Conservation (phyloP, 2,888 invertebrate species). For the Caenorhabditis afra region DNA sequence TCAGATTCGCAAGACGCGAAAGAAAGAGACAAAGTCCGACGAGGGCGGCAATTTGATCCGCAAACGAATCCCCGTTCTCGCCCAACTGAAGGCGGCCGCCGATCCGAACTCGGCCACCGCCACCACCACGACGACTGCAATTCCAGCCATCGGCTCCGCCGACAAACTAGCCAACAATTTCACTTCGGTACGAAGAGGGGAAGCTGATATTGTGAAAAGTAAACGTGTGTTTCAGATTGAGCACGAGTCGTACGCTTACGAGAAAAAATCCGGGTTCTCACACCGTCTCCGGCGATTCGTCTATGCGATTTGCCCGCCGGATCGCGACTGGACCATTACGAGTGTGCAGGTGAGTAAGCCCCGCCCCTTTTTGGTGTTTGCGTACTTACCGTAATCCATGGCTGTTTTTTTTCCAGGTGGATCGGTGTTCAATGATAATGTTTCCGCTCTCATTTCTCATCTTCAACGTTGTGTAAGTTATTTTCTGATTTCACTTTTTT, state of each 20-base stretch:
- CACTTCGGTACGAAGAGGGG: constrained; percentile 47
- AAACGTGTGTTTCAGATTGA: too few relatives aligned
- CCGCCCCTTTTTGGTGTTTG: too few relatives aligned
- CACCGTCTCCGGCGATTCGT: constrained; percentile 58
- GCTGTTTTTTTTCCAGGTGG: constrained; percentile 69
- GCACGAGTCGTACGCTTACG: constrained; percentile 58
- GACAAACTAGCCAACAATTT: constrained; percentile 43
- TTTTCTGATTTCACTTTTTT: neutral
- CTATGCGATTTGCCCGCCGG: constrained; percentile 69
- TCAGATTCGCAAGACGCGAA: constrained; percentile 79
- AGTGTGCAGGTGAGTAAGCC: constrained; percentile 77
- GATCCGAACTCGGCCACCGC: constrained; percentile 1
- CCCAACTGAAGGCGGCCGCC: constrained; percentile 45
- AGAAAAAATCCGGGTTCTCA: constrained; percentile 62
- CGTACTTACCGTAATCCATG: neutral
- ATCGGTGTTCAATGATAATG: constrained; percentile 79
- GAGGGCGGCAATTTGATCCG: constrained; percentile 51
- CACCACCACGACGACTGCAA: constrained; percentile 25
- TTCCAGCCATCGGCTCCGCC: constrained; percentile 12
- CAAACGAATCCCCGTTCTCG: constrained; percentile 68
- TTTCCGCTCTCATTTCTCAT: constrained; percentile 79
- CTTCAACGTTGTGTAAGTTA: constrained; percentile 77
- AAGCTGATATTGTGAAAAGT: too few relatives aligned
- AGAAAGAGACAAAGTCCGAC: constrained; percentile 68
- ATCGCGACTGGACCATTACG: constrained; percentile 79